phyloP scores from a whole-genome alignment of 2,113 vertebrate genomes.

The Chamaetylas fuelleborni region DNA sequence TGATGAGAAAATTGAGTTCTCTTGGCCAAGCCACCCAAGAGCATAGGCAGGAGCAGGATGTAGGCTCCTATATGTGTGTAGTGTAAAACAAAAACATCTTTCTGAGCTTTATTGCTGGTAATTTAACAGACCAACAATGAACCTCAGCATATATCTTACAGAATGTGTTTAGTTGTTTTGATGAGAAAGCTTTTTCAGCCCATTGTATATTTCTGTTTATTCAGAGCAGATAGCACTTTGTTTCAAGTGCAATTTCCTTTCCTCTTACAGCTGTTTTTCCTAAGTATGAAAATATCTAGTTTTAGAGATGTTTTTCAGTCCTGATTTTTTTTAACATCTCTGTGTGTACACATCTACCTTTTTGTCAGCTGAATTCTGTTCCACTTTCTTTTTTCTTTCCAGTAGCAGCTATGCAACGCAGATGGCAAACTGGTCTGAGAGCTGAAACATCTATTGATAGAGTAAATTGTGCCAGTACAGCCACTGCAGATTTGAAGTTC shows the following conservation, averaged over 20 bases:
- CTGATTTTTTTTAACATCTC: not conserved
- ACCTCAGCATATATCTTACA: not conserved
- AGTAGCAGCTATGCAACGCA: not conserved
- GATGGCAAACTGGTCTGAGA: not conserved
- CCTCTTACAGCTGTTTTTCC: not conserved
- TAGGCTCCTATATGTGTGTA: not conserved
- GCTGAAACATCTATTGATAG: not conserved
- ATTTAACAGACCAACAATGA: not conserved
- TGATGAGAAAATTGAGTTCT: not conserved
- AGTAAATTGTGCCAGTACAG: not conserved
- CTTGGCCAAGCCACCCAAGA: not conserved
- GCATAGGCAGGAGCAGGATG: not conserved
- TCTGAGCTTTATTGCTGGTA: not conserved
- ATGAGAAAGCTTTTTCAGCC: not conserved
- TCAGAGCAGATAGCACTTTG: not conserved
- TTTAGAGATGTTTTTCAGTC: not conserved
- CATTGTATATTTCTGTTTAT: not conserved
- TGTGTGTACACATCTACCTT: not conserved
- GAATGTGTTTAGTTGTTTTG: not conserved
- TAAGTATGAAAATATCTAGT: not conserved
- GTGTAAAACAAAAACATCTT: not conserved
- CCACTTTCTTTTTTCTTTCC: not conserved
- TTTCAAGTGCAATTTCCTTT: not conserved
- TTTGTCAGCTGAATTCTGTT: not conserved
- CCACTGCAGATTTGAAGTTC: not conserved